Percentiles rank a stretch among this genome's conserved stretches.
Evolutionary conservation across 2,797 vertebrate species (phyloP).

Genomic region (Tarsius wallacei): DNA sequence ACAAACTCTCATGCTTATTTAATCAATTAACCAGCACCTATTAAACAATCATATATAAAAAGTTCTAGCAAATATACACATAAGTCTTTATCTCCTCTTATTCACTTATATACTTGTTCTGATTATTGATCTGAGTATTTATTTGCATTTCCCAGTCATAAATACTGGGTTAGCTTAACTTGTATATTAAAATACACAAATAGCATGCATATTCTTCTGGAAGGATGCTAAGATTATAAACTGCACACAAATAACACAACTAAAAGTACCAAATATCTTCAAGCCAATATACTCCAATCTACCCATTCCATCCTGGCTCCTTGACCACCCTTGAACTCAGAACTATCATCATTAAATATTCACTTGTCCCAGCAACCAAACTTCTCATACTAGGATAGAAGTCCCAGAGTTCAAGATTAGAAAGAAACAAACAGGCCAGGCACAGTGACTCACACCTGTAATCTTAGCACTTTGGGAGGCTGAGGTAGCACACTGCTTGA

Average conservation of each 20-base stretch:
- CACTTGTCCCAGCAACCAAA: background rate
- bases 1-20: background rate
- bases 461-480: too few relatives aligned
- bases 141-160: background rate
- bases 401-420: background rate
- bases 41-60: too few relatives aligned
- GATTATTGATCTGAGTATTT: background rate
- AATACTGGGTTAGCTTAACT: background rate
- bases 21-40: too few relatives aligned
- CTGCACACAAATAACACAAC: background rate
- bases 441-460: too few relatives aligned
- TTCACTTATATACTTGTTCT: background rate
- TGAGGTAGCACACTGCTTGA: too few relatives aligned
- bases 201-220: background rate
- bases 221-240: slow-evolving; percentile 10
- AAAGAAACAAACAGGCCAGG: background rate
- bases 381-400: background rate
- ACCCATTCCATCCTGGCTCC: background rate
- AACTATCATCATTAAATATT: background rate
- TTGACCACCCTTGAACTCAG: background rate
- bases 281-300: background rate
- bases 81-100: background rate
- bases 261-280: background rate
- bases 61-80: background rate
- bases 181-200: background rate